Percentiles rank a stretch among this genome's conserved stretches.
These are phyloP conservation scores for Danio choprae DNA, from an alignment of 2,797 vertebrate species.

Conservation along the genomic window DNA sequence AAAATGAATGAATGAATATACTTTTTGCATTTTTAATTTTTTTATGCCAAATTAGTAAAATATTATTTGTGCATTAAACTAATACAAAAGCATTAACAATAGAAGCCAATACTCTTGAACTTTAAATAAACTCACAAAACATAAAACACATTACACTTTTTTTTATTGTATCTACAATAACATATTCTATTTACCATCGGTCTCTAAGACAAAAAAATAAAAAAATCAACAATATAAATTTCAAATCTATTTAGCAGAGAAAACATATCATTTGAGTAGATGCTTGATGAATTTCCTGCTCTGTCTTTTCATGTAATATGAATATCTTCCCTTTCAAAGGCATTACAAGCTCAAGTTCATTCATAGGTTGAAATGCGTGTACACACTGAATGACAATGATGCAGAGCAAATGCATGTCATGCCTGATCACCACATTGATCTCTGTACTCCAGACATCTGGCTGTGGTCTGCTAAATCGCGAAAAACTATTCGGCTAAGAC, in stretches of 20 bases:
- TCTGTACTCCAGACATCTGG: slow-evolving; percentile 90
- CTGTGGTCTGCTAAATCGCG: slow-evolving; percentile 92
- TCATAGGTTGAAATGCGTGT: neutral
- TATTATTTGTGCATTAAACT: neutral
- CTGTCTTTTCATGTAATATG: neutral
- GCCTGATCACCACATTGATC: slow-evolving; percentile 89
- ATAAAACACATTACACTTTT: neutral
- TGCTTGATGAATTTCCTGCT: neutral
- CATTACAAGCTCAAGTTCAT: neutral
- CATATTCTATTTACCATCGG: neutral
- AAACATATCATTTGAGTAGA: neutral
- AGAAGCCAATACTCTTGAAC: too few species aligned
- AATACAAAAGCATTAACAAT: neutral
- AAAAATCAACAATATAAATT: neutral
- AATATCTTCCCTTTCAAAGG: neutral
- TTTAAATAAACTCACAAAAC: neutral
- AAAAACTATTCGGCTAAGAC: slow-evolving; percentile 93
- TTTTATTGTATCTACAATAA: slow-evolving; percentile 19
- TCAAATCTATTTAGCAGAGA: neutral
- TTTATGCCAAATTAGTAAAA: neutral
- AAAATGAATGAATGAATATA: too few species aligned
- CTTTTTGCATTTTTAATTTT: neutral
- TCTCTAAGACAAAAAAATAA: neutral
- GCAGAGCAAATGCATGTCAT: neutral
- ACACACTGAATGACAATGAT: neutral